Percentiles rank a stretch among this genome's conserved stretches.
These are phyloP conservation scores for Sinocyclocheilus anophthalmus DNA, from an alignment of 2,113 vertebrate genomes.

Conservation along the genomic window DNA sequence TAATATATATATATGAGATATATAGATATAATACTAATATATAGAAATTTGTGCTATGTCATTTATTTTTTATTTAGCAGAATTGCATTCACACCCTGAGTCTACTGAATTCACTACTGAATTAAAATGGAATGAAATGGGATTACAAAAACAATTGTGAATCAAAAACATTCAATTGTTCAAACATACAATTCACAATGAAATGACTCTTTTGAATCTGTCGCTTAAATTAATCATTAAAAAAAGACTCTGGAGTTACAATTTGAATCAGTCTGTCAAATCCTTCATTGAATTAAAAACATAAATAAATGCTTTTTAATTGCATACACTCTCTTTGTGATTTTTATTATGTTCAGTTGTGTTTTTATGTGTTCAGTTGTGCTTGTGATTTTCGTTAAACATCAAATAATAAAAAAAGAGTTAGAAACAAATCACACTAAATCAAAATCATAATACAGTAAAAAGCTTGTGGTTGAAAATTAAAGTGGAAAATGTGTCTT, in stretches of 20 bases:
- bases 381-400: neutral
- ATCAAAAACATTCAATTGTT: neutral
- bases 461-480: neutral
- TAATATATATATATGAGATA: too few species aligned
- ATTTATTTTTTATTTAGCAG: too few species aligned
- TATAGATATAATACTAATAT: too few species aligned
- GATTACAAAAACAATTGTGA: neutral
- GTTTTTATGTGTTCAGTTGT: neutral
- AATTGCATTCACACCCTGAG: too few species aligned
- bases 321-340: too few species aligned
- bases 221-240: neutral
- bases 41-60: too few species aligned
- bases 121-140: too few species aligned
- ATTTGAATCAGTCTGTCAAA: neutral
- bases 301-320: too few species aligned
- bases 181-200: neutral
- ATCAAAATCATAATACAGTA: neutral
- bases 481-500: neutral
- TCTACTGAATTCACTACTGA: too few species aligned
- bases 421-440: neutral
- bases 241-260: neutral
- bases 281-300: neutral
- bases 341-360: too few species aligned
- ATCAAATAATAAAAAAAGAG: neutral
- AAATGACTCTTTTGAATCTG: neutral